Base-by-base conservation (phyloP, 2,888 invertebrate species). In the Choristoneura rosaceana region DNA sequence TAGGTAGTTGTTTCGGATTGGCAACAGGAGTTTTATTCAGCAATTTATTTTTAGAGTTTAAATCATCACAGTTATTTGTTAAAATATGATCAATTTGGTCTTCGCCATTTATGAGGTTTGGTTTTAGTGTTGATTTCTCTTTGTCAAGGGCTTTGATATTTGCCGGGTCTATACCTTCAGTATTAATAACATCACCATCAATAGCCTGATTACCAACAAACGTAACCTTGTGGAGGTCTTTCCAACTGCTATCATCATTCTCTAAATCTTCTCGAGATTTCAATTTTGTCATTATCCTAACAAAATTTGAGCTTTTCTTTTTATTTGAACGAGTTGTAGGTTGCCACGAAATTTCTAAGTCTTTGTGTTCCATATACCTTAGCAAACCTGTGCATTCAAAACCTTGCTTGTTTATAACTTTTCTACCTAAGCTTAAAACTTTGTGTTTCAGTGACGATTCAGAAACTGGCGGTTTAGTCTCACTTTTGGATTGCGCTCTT, bases 1-100 rank as follows among this genome's bases (percentile, higher is more conserved):
- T 86, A n/a, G 90, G 91, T 25, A 92, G 79, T 80, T 90, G 86
- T 81, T 90, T 93, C 5, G 93, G 93, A 76, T 92, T 90, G 47
- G 89, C 83, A 15, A 92, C 93, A 50, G 93, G 93, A 79, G 83
- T 89, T 41, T 81, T 78, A 80, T 91, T 88, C 4, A 88, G 77
- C n/a, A 88, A 74, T 75, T 83, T 87, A 58, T 74, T 78, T 58
- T 76, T 74, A 43, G 71, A 78, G 8, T 76, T 76, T n/a, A 7
- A 45, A 14, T 68, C 71, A 58, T 58, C n/a, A 15, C n/a, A 3
- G 47, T 50, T 9, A 12, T 33, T 64, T n/a, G 17, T 41, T 14
- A 55, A 17, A 14, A 55, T 15, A 4, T 38, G 38, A 17, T 65
- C 65, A 38, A 41, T 12, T 14, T 52, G n/a, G 14, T 59, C 69